Base-by-base conservation (phyloP, 2,888 invertebrate genomes). In the Hemaris fuciformis region DNA sequence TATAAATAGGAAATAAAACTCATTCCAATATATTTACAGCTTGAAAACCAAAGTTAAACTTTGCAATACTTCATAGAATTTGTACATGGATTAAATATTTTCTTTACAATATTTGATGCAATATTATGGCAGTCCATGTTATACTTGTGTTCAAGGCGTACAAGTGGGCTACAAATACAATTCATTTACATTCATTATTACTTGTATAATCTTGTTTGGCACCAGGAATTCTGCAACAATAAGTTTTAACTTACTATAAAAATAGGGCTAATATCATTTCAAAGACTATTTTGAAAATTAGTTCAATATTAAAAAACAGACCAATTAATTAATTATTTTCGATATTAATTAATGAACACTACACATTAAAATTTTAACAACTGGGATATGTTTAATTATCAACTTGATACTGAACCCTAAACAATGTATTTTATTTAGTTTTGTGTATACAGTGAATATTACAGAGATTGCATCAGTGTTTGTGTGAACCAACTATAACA, bases 61-160 rank as follows among this genome's bases (percentile, higher is more conserved):
- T 53, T 31, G 53, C 18, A 31, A 53, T 53, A 53, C 3, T 31
- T 53, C 18, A 18, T 15, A 53, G 18, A 1, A 31, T 53, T 53
- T 53, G 53, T 53, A 53, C 53, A 53, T 53, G 8, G 48, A 18
- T 31, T 53, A 31, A 27, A 31, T 53, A 18, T 53, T 31, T 34
- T 38, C 38, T 48, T 53, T 53, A 31, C 53, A 53, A 31, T 45
- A 13, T 53, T 53, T 53, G 53, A 18, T 53, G 53, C 31, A 31
- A 20, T 15, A 1, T 43, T 53, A 53, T 48, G 53, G 31, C 53
- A 53, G 31, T 31, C 31, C 18, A 15, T 27, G 27, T 53, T 27
- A 53, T 45, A 45, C 22, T 18, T 31, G 22, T 25, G 18, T 27
- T 53, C 53, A 13, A 13, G 15, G 53, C 15, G 4, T 25, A 18